A percentile compares a stretch with the other conserved stretches of the same genome.
Evolutionary conservation across 2,888 invertebrate genomes (phyloP).

Genomic region (Eupithecia subumbrata): DNA sequence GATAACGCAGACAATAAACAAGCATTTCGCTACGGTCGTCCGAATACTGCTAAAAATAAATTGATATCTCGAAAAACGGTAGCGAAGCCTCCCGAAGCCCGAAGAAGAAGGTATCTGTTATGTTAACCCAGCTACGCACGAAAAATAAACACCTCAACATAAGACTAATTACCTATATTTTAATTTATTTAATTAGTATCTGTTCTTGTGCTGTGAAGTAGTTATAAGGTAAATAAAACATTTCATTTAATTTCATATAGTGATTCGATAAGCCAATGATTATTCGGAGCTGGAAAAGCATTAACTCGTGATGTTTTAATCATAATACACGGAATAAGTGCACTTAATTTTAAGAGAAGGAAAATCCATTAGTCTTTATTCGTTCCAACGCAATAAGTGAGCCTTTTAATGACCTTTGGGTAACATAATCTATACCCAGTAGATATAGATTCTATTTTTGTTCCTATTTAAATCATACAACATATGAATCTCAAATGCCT

Average conservation of each 20-base stretch:
- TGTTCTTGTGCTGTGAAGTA: too few species aligned
- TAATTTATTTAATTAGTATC: too few species aligned
- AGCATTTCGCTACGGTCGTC: too few species aligned
- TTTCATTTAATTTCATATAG: neutral
- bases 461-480: neutral
- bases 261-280: neutral
- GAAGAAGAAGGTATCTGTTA: too few species aligned
- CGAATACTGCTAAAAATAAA: too few species aligned
- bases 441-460: neutral
- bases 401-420: neutral
- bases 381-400: neutral
- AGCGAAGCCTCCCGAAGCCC: too few species aligned
- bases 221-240: too few species aligned
- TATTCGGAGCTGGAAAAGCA: neutral
- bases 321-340: neutral
- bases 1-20: too few species aligned
- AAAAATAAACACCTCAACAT: too few species aligned
- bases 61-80: too few species aligned
- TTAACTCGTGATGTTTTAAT: neutral
- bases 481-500: neutral
- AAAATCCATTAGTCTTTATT: slow-evolving; percentile 1
- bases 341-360: neutral
- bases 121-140: too few species aligned
- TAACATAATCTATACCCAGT: neutral
- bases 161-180: too few species aligned